Base-by-base conservation (phyloP, 2,113 vertebrate genomes). In the Scolopax mira region DNA sequence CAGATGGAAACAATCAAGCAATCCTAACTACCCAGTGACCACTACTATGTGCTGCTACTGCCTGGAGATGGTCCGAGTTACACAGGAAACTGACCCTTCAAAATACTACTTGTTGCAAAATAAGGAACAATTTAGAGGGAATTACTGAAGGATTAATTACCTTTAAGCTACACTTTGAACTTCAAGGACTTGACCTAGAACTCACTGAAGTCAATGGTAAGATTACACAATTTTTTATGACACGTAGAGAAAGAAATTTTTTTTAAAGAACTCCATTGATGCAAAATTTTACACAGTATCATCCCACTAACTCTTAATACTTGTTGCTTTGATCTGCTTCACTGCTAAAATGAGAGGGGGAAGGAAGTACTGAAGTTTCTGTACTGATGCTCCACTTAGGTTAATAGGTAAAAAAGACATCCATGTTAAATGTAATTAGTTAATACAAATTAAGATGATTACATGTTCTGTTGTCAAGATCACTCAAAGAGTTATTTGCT, bases 341-440 rank as follows among this genome's bases (percentile, higher is more conserved):
- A 74, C 60, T 65, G 78, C 46, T 90, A 85, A 93, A 97, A 95
- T 52, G 48, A 91, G 57, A 79, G 22, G 8, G 30, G 14, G 33
- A 94, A 98, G 84, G 73, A 84, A 54, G 52, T 54, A 54, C 52
- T 30, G 52, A 30, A 81, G 52, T 79, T 77, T 86, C 62, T 57
- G 41, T 93, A 95, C 80, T 55, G 71, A 79, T 78, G 86, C 73
- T 94, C 88, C 91, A 94, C 85, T 97, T 98, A 97, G 96, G 61
- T 82, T 94, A 97, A 94, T 89, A 94, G 51, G 92, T 61, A 78
- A 91, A 96, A 96, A 94, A 87, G 93, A 88, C 60, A 97, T 95
- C 92, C 79, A 96, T 92, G 94, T 97, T 97, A 97, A 97, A 98
- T 97, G 95, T 88, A 97, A 98, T 99, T 98, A 98, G 79, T 96